Conservation (phyloP, 2,888 invertebrate species). For the Chloroclystis v-ata region DNA sequence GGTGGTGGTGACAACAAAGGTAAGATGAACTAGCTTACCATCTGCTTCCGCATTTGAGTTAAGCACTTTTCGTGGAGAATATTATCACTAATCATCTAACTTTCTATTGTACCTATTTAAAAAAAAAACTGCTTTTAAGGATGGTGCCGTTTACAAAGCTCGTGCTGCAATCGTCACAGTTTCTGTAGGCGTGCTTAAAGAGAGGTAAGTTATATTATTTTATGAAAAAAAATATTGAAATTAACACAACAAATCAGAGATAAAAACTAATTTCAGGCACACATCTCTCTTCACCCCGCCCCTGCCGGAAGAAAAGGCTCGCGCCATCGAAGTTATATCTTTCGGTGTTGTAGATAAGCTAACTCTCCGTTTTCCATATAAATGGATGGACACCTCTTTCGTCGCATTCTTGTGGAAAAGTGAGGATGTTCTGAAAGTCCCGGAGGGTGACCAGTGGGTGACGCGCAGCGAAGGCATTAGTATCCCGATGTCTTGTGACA, state of each 20-base stretch:
- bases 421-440: conserved; percentile 33
- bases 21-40: too few species aligned
- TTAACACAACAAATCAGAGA: too few species aligned
- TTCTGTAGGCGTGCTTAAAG: conserved; percentile 1
- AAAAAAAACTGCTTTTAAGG: too few species aligned
- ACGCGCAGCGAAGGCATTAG: conserved; percentile 34
- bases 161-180: background rate
- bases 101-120: too few species aligned
- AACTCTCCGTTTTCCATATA: conserved; percentile 79
- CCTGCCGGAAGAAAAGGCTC: conserved; percentile 73
- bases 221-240: too few species aligned
- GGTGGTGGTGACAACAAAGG: conserved; percentile 59
- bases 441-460: conserved; percentile 39
- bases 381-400: conserved; percentile 57
- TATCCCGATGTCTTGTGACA: conserved; percentile 35
- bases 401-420: conserved; percentile 41
- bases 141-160: conserved; percentile 1
- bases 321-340: conserved; percentile 77
- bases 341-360: conserved; percentile 85
- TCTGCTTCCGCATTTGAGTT: too few species aligned
- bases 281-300: conserved; percentile 75
- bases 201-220: too few species aligned
- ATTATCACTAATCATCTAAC: too few species aligned
- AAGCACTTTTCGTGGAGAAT: too few species aligned
- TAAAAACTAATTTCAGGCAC: conserved; percentile 41